These are phyloP conservation scores for Lottia scabra DNA, from an alignment of 2,888 invertebrate genomes.

Conservation along the genomic window DNA sequence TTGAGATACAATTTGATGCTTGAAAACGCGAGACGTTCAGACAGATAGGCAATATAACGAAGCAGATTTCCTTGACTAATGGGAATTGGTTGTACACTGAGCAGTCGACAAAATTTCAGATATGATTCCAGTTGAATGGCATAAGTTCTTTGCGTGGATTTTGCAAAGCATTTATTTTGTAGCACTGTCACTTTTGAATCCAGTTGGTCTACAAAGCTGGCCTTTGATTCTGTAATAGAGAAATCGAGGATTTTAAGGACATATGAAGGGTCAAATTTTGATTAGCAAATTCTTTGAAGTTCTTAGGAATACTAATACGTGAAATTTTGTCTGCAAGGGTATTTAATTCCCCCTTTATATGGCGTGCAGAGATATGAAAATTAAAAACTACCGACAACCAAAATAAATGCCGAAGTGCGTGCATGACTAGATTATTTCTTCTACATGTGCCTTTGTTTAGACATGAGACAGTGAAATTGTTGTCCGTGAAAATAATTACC, in stretches of 20 bases:
- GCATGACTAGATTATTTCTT: slow-evolving; percentile 7
- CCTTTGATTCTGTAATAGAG: slow-evolving; percentile 13
- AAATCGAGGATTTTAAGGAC: background rate
- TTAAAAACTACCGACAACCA: slow-evolving; percentile 21
- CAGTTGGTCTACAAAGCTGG: background rate
- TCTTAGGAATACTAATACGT: slow-evolving; percentile 15
- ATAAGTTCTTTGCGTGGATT: slow-evolving; percentile 20
- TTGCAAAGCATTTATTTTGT: slow-evolving; percentile 11
- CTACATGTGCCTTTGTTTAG: slow-evolving; percentile 19
- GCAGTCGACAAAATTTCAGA: slow-evolving; percentile 10
- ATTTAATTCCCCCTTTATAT: slow-evolving; percentile 14
- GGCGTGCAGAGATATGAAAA: slow-evolving; percentile 15
- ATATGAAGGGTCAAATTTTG: slow-evolving; percentile 4
- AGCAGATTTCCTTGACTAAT: slow-evolving; percentile 7
- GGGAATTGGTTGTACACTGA: slow-evolving; percentile 9
- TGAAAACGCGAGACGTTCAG: background rate
- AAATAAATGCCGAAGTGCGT: slow-evolving; percentile 17
- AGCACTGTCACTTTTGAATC: slow-evolving; percentile 12
- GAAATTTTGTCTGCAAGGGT: slow-evolving; percentile 14
- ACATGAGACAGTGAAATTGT: slow-evolving; percentile 17
- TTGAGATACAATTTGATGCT: slow-evolving; percentile 6
- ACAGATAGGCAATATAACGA: slow-evolving; percentile 20
- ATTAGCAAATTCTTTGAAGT: no score
- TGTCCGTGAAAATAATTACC: slow-evolving; percentile 20
- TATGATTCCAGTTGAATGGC: slow-evolving; percentile 9